phyloP scores from a whole-genome alignment of 2,113 vertebrate species.

The Carettochelys insculpta region DNA sequence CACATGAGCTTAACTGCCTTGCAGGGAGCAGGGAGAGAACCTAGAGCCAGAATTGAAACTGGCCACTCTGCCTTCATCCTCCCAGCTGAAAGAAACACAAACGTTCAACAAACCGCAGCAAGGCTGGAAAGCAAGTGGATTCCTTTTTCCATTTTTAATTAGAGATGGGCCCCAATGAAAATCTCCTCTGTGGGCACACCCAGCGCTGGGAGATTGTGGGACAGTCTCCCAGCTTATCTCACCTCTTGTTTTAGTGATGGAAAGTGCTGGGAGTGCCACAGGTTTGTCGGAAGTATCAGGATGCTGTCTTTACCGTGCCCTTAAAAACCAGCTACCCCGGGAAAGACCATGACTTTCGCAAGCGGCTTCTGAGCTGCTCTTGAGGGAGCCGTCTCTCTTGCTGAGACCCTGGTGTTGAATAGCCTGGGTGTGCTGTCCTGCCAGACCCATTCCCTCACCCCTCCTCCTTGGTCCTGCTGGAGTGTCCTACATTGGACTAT shows the following conservation, averaged over 20 bases:
- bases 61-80: background rate
- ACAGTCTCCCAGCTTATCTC: background rate
- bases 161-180: background rate
- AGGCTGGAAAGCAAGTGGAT: constrained; percentile 16
- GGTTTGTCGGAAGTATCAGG: constrained; percentile 2
- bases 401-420: constrained; percentile 9
- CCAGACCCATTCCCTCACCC: background rate
- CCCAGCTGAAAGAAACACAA: background rate
- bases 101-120: background rate
- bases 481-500: background rate
- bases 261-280: constrained; percentile 4
- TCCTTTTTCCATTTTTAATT: constrained; percentile 37
- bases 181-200: constrained; percentile 10
- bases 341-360: background rate
- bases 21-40: background rate
- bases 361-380: background rate
- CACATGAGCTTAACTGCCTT: background rate
- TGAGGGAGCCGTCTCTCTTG: background rate
- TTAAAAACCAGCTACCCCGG: constrained; percentile 6
- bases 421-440: background rate
- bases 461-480: background rate
- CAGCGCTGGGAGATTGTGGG: constrained; percentile 10
- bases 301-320: constrained; percentile 7
- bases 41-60: background rate
- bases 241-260: constrained; percentile 44